Base-by-base conservation (phyloP, 2,113 vertebrate genomes). In the Syngnathus typhle region DNA sequence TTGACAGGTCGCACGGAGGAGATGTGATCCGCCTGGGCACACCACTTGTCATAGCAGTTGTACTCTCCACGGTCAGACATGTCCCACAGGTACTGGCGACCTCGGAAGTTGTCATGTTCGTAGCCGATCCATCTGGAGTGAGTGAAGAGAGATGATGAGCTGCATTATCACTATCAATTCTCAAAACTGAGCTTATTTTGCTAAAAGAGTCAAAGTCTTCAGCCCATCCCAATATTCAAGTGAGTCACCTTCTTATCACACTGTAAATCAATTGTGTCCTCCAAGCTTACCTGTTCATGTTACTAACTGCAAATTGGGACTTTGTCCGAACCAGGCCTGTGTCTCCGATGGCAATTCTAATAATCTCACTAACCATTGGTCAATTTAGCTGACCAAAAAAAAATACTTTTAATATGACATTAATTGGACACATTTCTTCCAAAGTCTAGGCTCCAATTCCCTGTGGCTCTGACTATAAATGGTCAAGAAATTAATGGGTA, bases 81-180 rank as follows among this genome's bases (percentile, higher is more conserved):
- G 82, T 89, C 88, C 88, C 88, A 89, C 74, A 89, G 78, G 74
- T 84, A 89, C 85, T 89, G 88, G 52, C 86, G 86, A 2, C 88
- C 92, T 6, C 89, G 82, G 87, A 89, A 93, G 87, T 89, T 90
- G 36, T 93, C 91, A 7, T 90, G 85, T 44, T 93, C 88, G 5
- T 77, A 89, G 0, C 81, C 88, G 9, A 91, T 71, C 92, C 91
- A 92, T 74, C 90, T 92, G 21, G 38, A 66, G 12, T 43, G 9
- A 46, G 38, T 60, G 7, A 8, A 4, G 38, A 55, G 16, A 47
- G 13, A 15, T 47, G 44, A 15, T 18, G 44, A 47, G 44, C 15
- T 7, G 44, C 15, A 16, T 46, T 49, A 18, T 47, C 18, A 18
- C 16, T 4, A 16, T 37, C 3, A 0, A n/a, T 47, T 19, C 23